phyloP scores from a whole-genome alignment of 2,888 invertebrate species.

The Micropterix aruncella region DNA sequence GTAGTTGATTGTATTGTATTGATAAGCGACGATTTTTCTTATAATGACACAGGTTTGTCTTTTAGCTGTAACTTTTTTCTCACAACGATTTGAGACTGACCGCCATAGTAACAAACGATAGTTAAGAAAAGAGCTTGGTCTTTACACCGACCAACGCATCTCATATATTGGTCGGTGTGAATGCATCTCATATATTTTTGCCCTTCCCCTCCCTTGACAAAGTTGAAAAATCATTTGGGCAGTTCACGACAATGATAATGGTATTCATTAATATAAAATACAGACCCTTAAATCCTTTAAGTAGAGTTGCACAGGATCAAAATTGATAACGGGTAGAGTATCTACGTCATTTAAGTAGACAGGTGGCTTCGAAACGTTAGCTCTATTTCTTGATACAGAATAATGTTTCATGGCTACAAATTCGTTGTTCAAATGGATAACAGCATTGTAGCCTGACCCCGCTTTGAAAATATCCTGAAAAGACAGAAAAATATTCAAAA shows the following conservation, averaged over 20 bases:
- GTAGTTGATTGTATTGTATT: too few relatives aligned
- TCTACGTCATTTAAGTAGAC: conserved; percentile 16
- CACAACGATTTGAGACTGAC: too few relatives aligned
- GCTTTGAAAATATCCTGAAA: conserved; percentile 42
- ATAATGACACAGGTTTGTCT: too few relatives aligned
- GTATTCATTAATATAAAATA: conserved; percentile 7
- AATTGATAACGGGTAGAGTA: conserved; percentile 56
- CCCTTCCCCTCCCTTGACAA: neutral
- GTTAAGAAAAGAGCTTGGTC: too few relatives aligned
- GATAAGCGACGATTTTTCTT: too few relatives aligned
- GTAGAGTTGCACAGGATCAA: conserved; percentile 59
- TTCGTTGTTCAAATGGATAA: conserved; percentile 50
- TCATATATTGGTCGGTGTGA: neutral
- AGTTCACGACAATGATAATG: neutral
- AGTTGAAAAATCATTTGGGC: neutral
- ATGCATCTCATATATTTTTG: neutral
- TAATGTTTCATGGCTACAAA: conserved; percentile 26
- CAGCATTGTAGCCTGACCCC: conserved; percentile 50
- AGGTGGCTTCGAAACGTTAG: conserved; percentile 7
- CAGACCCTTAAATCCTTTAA: conserved; percentile 61
- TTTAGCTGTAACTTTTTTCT: too few relatives aligned
- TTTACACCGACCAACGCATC: too few relatives aligned
- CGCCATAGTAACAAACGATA: too few relatives aligned
- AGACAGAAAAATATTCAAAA: too few relatives aligned
- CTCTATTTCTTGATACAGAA: conserved; percentile 17